Conservation (phyloP, 2,888 invertebrate species). For the Shargacucullia verbasci region DNA sequence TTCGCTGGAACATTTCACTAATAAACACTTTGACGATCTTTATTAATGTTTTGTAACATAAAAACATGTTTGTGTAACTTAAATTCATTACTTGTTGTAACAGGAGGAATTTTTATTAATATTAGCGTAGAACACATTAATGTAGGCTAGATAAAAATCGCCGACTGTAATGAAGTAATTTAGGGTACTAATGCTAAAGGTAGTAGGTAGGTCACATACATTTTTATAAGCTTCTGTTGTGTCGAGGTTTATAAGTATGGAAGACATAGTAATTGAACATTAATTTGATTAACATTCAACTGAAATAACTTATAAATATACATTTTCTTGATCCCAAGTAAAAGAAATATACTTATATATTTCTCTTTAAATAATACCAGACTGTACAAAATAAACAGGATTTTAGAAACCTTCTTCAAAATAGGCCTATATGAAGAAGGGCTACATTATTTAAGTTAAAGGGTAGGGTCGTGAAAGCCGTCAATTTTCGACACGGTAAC, state of each 20-base stretch:
- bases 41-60: slow-evolving; percentile 5
- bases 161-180: background rate
- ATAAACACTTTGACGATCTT: slow-evolving; percentile 20
- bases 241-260: slow-evolving; percentile 31
- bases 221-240: slow-evolving; percentile 24
- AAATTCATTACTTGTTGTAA: background rate
- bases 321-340: background rate
- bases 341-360: too few species aligned
- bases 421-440: too few species aligned
- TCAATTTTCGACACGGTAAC: slow-evolving; percentile 44
- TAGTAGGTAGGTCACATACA: slow-evolving; percentile 26
- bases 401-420: too few species aligned
- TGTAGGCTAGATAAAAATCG: slow-evolving; percentile 9
- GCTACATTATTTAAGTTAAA: background rate
- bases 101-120: background rate
- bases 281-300: background rate
- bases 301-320: slow-evolving; percentile 1
- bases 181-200: background rate
- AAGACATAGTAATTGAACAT: slow-evolving; percentile 4
- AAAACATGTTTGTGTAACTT: background rate
- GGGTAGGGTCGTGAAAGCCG: slow-evolving; percentile 12
- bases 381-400: too few species aligned
- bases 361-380: too few species aligned
- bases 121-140: background rate
- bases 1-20: slow-evolving; percentile 50